Percentiles rank a stretch among this genome's conserved stretches.
Evolutionary conservation across 2,888 invertebrate genomes (phyloP).

Genomic region (Exocentrus adspersus): DNA sequence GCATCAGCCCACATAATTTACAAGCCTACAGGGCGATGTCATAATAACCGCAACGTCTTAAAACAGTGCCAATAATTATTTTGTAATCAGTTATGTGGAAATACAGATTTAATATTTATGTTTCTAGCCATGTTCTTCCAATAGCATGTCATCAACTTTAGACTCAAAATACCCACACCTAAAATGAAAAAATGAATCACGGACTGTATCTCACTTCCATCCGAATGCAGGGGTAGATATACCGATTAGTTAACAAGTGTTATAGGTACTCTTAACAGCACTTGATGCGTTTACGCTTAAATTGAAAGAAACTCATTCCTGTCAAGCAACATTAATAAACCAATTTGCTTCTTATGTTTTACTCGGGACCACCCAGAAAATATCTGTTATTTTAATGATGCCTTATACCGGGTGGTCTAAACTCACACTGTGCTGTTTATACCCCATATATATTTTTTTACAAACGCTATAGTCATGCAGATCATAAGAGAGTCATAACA

Average conservation of each 20-base stretch:
- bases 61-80: slow-evolving; percentile 52
- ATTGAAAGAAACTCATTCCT: slow-evolving; percentile 39
- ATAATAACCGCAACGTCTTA: slow-evolving; percentile 48
- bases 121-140: no score
- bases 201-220: no score
- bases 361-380: slow-evolving; percentile 32
- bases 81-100: slow-evolving; percentile 50
- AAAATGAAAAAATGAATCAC: no score
- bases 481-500: no score
- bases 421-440: not conserved
- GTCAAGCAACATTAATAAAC: slow-evolving; percentile 40
- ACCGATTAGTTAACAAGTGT: no score
- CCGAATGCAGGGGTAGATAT: no score
- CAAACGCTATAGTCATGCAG: no score
- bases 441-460: not conserved
- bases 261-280: not conserved
- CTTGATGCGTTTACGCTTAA: slow-evolving; percentile 34
- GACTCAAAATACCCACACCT: no score
- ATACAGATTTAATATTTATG: no score
- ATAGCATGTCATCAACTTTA: no score
- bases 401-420: not conserved
- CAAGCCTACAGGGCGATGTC: slow-evolving; percentile 23
- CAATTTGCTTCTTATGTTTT: slow-evolving; percentile 35
- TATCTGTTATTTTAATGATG: not conserved
- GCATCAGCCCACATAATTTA: slow-evolving; percentile 16